Evolutionary conservation across 1,140 invertebrate genomes (phyloP).

Genomic region (Maconellicoccus hirsutus): DNA sequence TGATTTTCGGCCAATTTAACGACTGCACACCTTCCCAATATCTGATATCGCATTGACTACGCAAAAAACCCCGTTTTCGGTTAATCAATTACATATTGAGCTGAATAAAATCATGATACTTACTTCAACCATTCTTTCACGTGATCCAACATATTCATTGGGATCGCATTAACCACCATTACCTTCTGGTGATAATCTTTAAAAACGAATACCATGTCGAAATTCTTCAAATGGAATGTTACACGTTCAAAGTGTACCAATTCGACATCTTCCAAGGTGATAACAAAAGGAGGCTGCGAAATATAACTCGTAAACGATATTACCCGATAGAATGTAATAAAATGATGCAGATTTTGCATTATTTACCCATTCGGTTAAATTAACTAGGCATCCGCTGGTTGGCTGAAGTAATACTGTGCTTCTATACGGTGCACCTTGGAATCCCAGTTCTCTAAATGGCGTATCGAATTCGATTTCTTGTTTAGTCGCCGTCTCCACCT

Average conservation of each 20-base stretch:
- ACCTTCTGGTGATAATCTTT: conserved; percentile 94
- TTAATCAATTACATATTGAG: no score
- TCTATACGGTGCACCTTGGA: conserved; percentile 93
- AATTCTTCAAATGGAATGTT: conserved; percentile 96
- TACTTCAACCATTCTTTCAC: conserved; percentile 99
- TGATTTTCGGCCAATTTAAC: conserved; percentile 98
- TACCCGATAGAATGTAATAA: not conserved
- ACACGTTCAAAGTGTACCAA: conserved; percentile 98
- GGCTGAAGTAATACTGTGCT: conserved; percentile 94
- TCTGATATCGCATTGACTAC: conserved; percentile 85
- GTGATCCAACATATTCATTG: conserved; percentile 97
- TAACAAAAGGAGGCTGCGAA: conserved; percentile 87
- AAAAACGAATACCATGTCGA: conserved; percentile 99
- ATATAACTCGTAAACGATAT: conserved; percentile 26
- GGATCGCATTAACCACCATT: conserved; percentile 93
- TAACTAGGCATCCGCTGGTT: conserved; percentile 91
- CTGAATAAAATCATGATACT: conserved; percentile 34
- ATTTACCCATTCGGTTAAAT: conserved; percentile 89
- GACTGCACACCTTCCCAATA: conserved; percentile 98
- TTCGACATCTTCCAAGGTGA: conserved; percentile 94
- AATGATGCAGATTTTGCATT: conserved; percentile 8
- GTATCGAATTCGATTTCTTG: conserved; percentile 97
- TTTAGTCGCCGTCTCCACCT: conserved; percentile 90
- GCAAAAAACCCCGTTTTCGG: conserved; percentile 32
- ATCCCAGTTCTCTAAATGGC: conserved; percentile 94